Conservation (phyloP, 1,140 invertebrate species). For the Panagrolaimus sp. region DNA sequence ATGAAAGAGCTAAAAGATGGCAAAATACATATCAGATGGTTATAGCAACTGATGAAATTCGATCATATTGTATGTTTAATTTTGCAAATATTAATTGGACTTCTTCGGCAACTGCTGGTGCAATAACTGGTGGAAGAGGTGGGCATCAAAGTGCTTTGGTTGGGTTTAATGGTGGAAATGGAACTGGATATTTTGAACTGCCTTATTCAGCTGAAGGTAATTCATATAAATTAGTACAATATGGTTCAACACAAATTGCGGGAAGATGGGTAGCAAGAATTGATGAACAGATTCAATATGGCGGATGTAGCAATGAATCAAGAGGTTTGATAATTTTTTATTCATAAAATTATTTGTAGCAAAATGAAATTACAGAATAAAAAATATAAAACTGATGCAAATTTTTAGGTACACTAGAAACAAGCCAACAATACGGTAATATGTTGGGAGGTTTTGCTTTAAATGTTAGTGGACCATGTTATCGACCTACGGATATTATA, state of each 20-base stretch:
- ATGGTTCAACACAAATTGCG: conserved; percentile 77
- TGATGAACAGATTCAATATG: conserved; percentile 84
- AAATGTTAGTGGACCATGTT: conserved; percentile 88
- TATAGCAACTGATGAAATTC: conserved; percentile 83
- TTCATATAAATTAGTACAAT: conserved; percentile 63
- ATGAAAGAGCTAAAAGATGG: conserved; percentile 63
- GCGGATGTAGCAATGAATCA: conserved; percentile 67
- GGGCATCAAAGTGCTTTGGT: conserved; percentile 68
- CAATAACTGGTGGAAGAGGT: conserved; percentile 62
- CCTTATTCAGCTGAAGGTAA: conserved; percentile 39
- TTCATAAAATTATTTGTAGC: background rate
- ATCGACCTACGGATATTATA: conserved; percentile 82
- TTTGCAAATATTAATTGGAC: conserved; percentile 83
- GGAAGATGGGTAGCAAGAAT: conserved; percentile 86
- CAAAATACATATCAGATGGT: conserved; percentile 73
- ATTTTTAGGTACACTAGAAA: conserved; percentile 3
- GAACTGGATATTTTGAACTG: conserved; percentile 63
- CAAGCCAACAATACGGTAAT: conserved; percentile 69
- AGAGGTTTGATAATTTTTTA: conserved; percentile 64
- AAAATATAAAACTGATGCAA: too few species aligned
- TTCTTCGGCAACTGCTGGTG: conserved; percentile 78
- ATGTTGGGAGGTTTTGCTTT: conserved; percentile 90
- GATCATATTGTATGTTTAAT: conserved; percentile 87
- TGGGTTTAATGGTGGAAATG: conserved; percentile 77
- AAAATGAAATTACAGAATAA: background rate